Percentiles rank a stretch among this genome's conserved stretches.
These are phyloP conservation scores for Selene dorsalis DNA, from an alignment of 2,797 vertebrate species.

Conservation along the genomic window DNA sequence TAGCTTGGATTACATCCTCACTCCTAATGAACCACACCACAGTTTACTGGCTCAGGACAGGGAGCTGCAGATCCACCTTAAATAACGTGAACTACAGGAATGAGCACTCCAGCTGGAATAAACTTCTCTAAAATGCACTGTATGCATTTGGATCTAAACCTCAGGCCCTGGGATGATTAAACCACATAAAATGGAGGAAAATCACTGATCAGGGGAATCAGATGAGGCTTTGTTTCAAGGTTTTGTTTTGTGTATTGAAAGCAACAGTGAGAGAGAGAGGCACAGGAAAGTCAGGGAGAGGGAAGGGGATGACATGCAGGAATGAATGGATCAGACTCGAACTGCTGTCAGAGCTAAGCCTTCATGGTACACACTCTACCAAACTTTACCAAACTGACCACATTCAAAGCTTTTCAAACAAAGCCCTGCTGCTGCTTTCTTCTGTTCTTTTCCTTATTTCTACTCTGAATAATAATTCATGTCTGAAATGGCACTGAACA, in stretches of 20 bases:
- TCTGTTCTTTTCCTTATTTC: background rate
- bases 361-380: too few species aligned
- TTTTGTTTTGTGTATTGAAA: too few species aligned
- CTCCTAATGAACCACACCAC: constrained; percentile 25
- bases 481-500: background rate
- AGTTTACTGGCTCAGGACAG: constrained; percentile 25
- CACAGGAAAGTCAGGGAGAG: too few species aligned
- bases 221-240: background rate
- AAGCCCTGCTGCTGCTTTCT: background rate
- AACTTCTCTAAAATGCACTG: constrained; percentile 9
- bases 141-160: background rate
- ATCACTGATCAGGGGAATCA: background rate
- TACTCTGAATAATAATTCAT: constrained; percentile 1
- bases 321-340: too few species aligned
- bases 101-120: constrained; percentile 21
- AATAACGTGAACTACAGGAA: constrained; percentile 28
- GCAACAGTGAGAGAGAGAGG: too few species aligned
- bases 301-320: too few species aligned
- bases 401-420: background rate
- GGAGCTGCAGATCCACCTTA: constrained; percentile 20
- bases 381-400: too few species aligned
- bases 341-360: too few species aligned
- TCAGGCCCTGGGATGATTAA: background rate
- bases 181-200: background rate
- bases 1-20: constrained; percentile 46